Base-by-base conservation (phyloP, 2,797 vertebrate genomes). In the Betta splendens region DNA sequence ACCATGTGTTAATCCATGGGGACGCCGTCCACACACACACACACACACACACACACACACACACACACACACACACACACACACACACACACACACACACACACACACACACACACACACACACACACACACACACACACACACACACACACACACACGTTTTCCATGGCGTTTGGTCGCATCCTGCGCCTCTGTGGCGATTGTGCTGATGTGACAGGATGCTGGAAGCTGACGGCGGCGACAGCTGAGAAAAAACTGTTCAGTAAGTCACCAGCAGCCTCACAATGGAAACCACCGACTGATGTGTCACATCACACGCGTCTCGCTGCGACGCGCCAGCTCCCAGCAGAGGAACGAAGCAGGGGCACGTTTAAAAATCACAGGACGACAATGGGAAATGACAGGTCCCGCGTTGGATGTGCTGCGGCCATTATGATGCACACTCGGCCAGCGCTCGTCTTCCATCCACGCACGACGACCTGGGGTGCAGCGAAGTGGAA, bases 121-220 rank as follows among this genome's bases (percentile, higher is more conserved):
- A n/a, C n/a, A n/a, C n/a, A n/a, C n/a, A n/a, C n/a, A n/a, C n/a
- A n/a, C n/a, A n/a, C n/a, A n/a, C n/a, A n/a, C n/a, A n/a, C n/a
- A n/a, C n/a, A n/a, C n/a, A n/a, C n/a, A n/a, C n/a, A n/a, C n/a
- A n/a, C n/a, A n/a, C n/a, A n/a, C n/a, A 38, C 10, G 46, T 50
- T 60, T 55, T 50, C 75, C 40, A 67, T 79, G 72, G 55, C 58
- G 10, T 60, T 71, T 66, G 56, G 61, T 59, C 12, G 22, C 46
- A 37, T 63, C 65, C 77, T 52, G 71, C 50, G 64, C 44, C 60
- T 49, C 58, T 37, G 64, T 56, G 64, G 29, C 5, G 11, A 78
- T 85, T 85, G 66, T 88, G 86, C 84, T 89, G 86, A 91, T 72
- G 76, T 66, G 80, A 88, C 89, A 85, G 69, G 73, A 82, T 69